Evolutionary conservation across 2,888 invertebrate genomes (phyloP).

Genomic region (Epirrita christyi): DNA sequence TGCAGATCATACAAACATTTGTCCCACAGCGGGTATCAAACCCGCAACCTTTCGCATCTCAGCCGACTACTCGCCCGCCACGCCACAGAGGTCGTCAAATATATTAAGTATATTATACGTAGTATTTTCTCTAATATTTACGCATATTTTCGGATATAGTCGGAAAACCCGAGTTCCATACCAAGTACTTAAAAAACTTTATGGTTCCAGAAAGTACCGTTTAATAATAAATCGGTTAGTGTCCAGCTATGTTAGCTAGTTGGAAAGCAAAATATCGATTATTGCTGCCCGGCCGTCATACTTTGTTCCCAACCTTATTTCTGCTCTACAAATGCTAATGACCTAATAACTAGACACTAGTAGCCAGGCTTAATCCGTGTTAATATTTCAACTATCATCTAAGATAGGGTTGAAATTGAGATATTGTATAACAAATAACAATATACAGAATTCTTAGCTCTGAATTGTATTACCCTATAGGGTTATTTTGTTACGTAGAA

Average conservation of each 20-base stretch:
- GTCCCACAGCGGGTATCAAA: no score
- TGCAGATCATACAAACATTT: no score
- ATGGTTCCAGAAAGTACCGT: constrained; percentile 3
- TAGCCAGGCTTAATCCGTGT: constrained; percentile 5
- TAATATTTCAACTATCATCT: constrained; percentile 1
- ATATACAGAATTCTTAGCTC: neutral
- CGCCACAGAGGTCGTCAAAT: no score
- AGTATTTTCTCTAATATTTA: no score
- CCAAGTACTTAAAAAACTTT: constrained; percentile 1
- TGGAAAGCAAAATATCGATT: constrained; percentile 19
- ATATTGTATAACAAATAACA: neutral
- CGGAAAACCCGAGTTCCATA: neutral
- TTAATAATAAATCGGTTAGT: constrained; percentile 21
- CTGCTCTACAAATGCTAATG: constrained; percentile 20
- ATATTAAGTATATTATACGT: no score
- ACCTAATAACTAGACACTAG: constrained; percentile 16
- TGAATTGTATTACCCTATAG: neutral
- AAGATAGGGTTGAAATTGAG: neutral
- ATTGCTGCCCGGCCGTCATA: constrained; percentile 14
- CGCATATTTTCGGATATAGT: no score
- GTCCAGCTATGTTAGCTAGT: constrained; percentile 17
- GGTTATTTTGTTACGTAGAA: neutral
- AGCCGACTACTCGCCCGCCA: no score
- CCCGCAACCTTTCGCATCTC: no score
- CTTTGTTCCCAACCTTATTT: constrained; percentile 14